phyloP scores from a whole-genome alignment of 2,888 invertebrate species.

The Ophioninae sp. region DNA sequence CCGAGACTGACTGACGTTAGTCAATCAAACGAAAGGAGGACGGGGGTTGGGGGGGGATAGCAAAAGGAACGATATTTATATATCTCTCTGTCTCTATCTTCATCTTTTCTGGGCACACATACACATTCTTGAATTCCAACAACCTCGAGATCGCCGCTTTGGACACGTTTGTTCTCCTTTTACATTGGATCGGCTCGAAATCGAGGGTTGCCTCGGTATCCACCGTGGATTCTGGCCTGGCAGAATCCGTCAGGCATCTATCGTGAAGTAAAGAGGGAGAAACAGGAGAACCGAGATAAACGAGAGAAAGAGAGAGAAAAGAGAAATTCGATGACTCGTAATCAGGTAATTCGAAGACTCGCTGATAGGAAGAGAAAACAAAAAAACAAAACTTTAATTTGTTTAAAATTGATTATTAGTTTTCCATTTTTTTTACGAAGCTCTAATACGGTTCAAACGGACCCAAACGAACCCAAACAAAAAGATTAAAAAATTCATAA shows the following conservation, averaged over 20 bases:
- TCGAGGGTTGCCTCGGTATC: constrained; percentile 51
- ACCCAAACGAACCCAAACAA: no score
- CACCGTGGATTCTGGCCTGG: constrained; percentile 36
- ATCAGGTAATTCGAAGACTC: constrained; percentile 24
- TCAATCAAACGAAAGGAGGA: constrained; percentile 78
- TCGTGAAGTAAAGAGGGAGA: constrained; percentile 12
- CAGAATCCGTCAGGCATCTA: constrained; percentile 10
- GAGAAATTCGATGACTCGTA: constrained; percentile 16
- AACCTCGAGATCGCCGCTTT: constrained; percentile 68
- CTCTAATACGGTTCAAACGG: no score
- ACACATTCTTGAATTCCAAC: constrained; percentile 73
- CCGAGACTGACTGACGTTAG: constrained; percentile 78
- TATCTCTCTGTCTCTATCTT: constrained; percentile 4
- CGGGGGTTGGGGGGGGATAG: constrained; percentile 78
- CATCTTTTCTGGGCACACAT: constrained; percentile 61
- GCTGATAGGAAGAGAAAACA: background rate
- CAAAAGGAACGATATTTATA: constrained; percentile 62
- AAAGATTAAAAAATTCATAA: no score
- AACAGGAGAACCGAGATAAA: background rate
- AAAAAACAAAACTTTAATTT: background rate
- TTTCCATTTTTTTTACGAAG: background rate
- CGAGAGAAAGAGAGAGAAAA: background rate
- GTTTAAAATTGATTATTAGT: background rate
- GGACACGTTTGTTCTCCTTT: constrained; percentile 62
- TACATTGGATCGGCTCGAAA: constrained; percentile 56